Base-by-base conservation (phyloP, 2,888 invertebrate species). In the Lamellibrachia satsuma region DNA sequence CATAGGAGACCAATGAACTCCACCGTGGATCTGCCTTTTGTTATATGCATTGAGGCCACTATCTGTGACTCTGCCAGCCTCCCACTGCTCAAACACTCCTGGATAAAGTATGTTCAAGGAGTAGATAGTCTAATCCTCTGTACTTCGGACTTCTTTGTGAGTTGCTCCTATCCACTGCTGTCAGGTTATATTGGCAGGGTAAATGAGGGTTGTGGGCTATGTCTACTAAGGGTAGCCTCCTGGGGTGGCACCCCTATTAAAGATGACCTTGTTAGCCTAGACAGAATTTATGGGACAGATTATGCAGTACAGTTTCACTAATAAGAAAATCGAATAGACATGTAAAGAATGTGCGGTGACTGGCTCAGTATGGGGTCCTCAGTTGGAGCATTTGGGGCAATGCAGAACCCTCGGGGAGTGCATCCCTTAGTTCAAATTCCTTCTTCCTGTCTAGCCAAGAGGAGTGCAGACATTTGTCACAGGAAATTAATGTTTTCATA, bases 111-210 rank as follows among this genome's bases (percentile, higher is more conserved):
- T n/a, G n/a, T 11, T 22, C 15, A 75, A 22, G 3, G 60, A 15
- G 11, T 60, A 9, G 60, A 60, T 60, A 60, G 60, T 11, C 75
- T 75, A 75, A 75, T 75, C 75, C 75, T n/a, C 22, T 75, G 75
- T 22, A 75, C 75, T 75, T 22, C n/a, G n/a, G 75, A 75, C 75
- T 75, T 75, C 75, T 22, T 75, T 75, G n/a, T 75, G 11, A 75
- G 75, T 57, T 75, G 75, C 22, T 75, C 22, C 15, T 6, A 75
- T 22, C 75, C 22, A 22, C 11, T 22, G 2, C 75, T 75, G 75
- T 22, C 75, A 75, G 75, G 75, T n/a, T 75, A 75, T 75, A 75
- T 75, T 75, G 75, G 22, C 75, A 75, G 75, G 75, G 75, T 75
- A 75, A 75, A 22, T 75, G 75, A 39, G 39, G 75, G 75, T 75